These are phyloP conservation scores for Caenorhabditis remanei DNA, from an alignment of 1,140 invertebrate species.

Conservation along the genomic window DNA sequence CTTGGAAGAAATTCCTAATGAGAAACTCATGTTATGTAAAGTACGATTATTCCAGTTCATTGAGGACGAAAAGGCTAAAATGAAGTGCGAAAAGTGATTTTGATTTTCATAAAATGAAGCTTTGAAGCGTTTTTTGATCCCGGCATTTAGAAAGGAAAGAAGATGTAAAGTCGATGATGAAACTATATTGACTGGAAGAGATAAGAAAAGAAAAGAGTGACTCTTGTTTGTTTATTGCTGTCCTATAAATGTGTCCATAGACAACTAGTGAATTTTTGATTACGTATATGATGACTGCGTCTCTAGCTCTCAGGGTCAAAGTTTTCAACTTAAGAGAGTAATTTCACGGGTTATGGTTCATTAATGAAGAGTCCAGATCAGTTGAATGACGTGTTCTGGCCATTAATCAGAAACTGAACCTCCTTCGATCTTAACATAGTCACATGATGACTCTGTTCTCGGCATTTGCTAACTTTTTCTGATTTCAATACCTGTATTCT, in stretches of 20 bases:
- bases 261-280: conserved; percentile 15
- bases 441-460: not conserved
- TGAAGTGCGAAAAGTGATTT: too few relatives aligned
- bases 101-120: too few relatives aligned
- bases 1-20: not conserved
- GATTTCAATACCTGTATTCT: not conserved
- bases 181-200: not conserved
- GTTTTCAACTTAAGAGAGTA: not conserved
- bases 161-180: not conserved
- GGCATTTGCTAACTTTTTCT: not conserved
- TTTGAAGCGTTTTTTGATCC: too few relatives aligned
- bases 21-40: not conserved
- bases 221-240: conserved; percentile 12
- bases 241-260: not conserved
- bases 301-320: not conserved
- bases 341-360: too few relatives aligned
- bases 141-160: not conserved
- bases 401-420: too few relatives aligned
- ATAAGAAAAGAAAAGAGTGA: not conserved
- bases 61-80: not conserved
- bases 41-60: conserved; percentile 4
- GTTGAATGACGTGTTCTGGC: too few relatives aligned
- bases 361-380: too few relatives aligned
- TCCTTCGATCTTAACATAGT: too few relatives aligned
- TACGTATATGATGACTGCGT: too few relatives aligned